Evolutionary conservation across 2,797 vertebrate species (phyloP), one percentile per base, ranked within the genome.

Genomic region (Erethizon dorsatum): DNA sequence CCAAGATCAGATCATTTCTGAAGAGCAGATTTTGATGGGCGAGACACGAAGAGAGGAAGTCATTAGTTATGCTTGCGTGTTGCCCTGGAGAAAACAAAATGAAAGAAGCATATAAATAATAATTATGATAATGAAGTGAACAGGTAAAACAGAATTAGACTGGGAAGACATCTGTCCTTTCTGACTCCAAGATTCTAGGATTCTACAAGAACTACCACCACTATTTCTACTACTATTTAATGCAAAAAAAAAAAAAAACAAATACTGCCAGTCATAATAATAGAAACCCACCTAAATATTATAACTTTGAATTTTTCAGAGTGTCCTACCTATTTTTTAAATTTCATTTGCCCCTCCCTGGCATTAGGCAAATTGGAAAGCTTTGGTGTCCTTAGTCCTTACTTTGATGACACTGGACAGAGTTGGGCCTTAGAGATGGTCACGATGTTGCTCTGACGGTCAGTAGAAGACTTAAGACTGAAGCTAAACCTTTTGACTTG

Each of bases 51-150:
- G 13, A 50, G 7, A 83, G 56, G 18, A 61, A 90, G 78, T 52
- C 6, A n/a, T 80, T 67, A 91, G 5, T 61, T 78, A 69, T 83
- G 20, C 6, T 59, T 91, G 56, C 18, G 3, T 37, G 54, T 50
- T 82, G 45, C 15, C 12, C 56, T 45, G 13, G 47, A 65, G 37
- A 92, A 95, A 92, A 73, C 9, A 54, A 59, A 84, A 78, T 41
- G 17, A 31, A 89, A 47, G 56, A 73, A 50, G 50, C 37, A 37
- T 41, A 50, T 71, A 93, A 52, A 71, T 14, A 41, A 41, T 50
- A 63, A 77, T 61, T 37, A 73, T 63, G 50, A 80, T 65, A 83
- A 71, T 69, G 26, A 84, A 86, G 33, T 88, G 87, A 73, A 85
- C 7, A 73, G 63, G 54, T 73, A 89, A 93, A 47, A 82, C 33